Evolutionary conservation across 2,113 vertebrate species (phyloP), one percentile per base, ranked within the genome.

Genomic region (Calypte anna): DNA sequence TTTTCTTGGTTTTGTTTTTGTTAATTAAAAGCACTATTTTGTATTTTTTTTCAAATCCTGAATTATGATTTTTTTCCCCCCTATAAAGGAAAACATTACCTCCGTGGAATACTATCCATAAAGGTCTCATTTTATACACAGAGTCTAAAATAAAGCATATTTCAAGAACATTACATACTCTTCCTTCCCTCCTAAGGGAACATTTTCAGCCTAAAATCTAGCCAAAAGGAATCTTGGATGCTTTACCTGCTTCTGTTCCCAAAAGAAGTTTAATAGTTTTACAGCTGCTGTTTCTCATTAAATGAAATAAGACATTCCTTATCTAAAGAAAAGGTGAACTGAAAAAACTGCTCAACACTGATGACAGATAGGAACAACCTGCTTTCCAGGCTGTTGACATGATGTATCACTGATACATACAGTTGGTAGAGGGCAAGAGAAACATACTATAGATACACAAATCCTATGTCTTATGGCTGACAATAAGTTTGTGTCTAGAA

Each of bases 181-280:
- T 84, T 81, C 74, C 38, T 38, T 88, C 31, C 21, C 69, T 91
- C 77, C 74, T 89, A 82, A 72, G 62, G 63, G 84, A 85, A 74
- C 9, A 4, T 54, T 77, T 79, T 80, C 48, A 95, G 72, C 46
- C 2, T 21, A 58, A 85, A 76, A 77, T 33, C 46, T 28, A 86
- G 64, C 51, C 72, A 84, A 89, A 91, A 94, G n/a, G 62, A 79
- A 90, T 84, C 73, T 92, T 80, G 76, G 86, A 90, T 90, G 83
- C 48, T 83, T 91, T 70, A 95, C 66, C 91, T 92, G 80, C 86
- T 84, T 82, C 80, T 86, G 82, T 68, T 94, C 77, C 83, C 83
- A 55, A 75, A 91, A 70, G 57, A 68, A 57, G 61, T 61, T 10
- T 36, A 82, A 69, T 43, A 43, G 23, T 82, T 95, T 91, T 72